Evolutionary conservation across 2,113 vertebrate species (phyloP).

Genomic region (Ptilorrhoa leucosticta): DNA sequence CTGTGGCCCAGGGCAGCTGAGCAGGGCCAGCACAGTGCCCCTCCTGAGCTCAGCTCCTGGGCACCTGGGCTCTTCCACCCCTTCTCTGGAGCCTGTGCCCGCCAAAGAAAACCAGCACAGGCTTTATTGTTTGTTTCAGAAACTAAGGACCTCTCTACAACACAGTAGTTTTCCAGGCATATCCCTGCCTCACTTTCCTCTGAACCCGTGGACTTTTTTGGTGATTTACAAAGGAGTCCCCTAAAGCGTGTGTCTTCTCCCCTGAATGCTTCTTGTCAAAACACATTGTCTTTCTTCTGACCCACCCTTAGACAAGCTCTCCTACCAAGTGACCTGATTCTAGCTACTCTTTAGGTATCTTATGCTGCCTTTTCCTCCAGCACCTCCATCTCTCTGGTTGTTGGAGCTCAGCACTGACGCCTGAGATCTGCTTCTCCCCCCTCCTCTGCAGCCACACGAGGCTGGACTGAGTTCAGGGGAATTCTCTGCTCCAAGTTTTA

Average conservation of each 20-base stretch:
- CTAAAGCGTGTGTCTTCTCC: not conserved
- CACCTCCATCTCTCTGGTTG: not conserved
- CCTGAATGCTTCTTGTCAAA: not conserved
- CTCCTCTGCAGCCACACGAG: not conserved
- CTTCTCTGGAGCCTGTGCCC: not conserved
- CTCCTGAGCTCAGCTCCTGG: not conserved
- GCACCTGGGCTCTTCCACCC: not conserved
- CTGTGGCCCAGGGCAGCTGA: not conserved
- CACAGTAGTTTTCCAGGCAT: not conserved
- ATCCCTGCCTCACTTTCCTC: not conserved
- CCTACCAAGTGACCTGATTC: not conserved
- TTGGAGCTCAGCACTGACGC: not conserved
- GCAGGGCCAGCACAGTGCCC: not conserved
- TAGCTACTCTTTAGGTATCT: not conserved
- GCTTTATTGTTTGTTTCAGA: not conserved
- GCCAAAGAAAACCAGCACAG: not conserved
- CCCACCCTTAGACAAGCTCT: not conserved
- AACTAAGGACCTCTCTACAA: not conserved
- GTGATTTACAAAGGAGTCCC: not conserved
- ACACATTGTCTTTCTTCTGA: not conserved
- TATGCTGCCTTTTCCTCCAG: not conserved
- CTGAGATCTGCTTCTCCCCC: not conserved
- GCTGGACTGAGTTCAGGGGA: not conserved
- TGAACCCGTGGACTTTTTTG: not conserved
- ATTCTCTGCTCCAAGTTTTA: not conserved